Conservation (phyloP, 2,113 vertebrate species). For the Regulus satrapa region DNA sequence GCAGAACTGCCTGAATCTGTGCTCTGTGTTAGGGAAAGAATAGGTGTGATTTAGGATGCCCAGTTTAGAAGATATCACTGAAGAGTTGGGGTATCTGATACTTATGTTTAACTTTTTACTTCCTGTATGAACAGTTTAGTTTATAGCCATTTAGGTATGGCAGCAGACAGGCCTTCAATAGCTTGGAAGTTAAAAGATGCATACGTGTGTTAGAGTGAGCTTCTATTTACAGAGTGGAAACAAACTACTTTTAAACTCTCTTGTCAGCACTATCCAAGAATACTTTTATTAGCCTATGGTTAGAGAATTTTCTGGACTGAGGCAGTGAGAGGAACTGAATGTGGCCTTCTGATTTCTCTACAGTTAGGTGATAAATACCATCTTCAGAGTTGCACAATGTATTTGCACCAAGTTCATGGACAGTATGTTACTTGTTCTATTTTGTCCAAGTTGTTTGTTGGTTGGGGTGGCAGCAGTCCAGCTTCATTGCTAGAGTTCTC, state of each 20-base stretch:
- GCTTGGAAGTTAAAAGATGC: background rate
- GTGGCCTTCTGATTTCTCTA: background rate
- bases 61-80: background rate
- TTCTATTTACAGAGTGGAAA: conserved; percentile 19
- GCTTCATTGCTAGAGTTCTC: background rate
- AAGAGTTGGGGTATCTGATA: background rate
- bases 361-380: background rate
- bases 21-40: background rate
- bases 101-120: background rate
- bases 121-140: background rate
- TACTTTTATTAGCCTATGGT: background rate
- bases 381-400: background rate
- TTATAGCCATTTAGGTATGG: background rate
- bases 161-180: background rate
- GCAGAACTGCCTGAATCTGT: background rate
- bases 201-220: background rate
- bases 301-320: conserved; percentile 6
- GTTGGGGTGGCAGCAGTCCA: background rate
- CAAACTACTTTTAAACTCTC: conserved; percentile 15
- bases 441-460: background rate
- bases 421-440: background rate
- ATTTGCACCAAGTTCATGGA: background rate
- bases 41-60: background rate
- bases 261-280: background rate
- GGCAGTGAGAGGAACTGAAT: background rate